Evolutionary conservation across 2,113 vertebrate species (phyloP).

Genomic region (Turdus rufiventris): DNA sequence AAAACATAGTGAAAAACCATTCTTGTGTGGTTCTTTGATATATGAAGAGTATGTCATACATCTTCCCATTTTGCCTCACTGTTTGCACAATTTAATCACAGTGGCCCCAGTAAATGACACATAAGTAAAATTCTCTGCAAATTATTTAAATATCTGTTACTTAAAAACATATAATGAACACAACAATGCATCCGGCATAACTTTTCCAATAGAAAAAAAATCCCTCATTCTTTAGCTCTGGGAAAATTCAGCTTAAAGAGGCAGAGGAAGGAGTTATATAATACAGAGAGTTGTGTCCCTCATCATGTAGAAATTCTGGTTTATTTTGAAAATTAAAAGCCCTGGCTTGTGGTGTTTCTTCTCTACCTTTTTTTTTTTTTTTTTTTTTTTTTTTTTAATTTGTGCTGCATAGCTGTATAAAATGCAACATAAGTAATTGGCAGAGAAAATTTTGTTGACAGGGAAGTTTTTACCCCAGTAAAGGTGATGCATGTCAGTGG

Average conservation of each 20-base stretch:
- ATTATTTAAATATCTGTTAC: background rate
- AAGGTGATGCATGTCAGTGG: background rate
- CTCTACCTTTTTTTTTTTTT: background rate
- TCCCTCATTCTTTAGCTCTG: background rate
- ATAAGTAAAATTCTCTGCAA: background rate
- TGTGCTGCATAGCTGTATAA: background rate
- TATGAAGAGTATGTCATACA: background rate
- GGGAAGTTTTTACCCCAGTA: background rate
- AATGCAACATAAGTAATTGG: conserved; percentile 3
- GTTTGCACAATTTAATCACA: background rate
- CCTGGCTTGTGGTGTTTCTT: background rate
- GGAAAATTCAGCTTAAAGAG: background rate
- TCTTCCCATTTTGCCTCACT: background rate
- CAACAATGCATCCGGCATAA: background rate
- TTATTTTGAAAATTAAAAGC: background rate
- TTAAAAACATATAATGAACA: background rate
- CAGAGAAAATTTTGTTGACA: background rate
- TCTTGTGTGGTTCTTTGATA: background rate
- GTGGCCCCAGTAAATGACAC: background rate
- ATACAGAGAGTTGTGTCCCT: background rate
- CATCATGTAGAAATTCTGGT: background rate
- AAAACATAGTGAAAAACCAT: background rate
- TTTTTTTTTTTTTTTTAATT: background rate
- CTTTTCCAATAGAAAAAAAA: background rate
- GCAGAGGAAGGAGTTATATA: background rate